Evolutionary conservation across 92 coral and sea anemone species (phyloP).

Genomic region (Zoanthus sociatus): DNA sequence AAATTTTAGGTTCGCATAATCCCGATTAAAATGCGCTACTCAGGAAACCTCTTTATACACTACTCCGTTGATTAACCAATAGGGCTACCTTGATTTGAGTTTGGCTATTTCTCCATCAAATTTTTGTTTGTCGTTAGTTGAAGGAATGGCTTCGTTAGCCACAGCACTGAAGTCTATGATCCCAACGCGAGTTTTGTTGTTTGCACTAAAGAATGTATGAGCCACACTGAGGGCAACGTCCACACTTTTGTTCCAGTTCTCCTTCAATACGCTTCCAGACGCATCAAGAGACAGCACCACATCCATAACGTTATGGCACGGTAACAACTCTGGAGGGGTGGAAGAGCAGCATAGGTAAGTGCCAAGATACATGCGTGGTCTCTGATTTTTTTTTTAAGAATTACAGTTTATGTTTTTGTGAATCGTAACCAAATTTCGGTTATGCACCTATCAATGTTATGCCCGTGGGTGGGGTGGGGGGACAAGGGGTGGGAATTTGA

Average conservation of each 20-base stretch:
- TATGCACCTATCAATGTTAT: too few relatives aligned
- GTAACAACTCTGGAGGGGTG: not conserved
- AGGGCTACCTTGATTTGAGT: constrained; percentile 39
- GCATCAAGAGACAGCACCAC: constrained; percentile 74
- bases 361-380: not conserved
- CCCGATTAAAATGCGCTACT: too few relatives aligned
- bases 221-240: constrained; percentile 60
- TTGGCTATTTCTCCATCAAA: constrained; percentile 24
- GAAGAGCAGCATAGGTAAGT: not conserved
- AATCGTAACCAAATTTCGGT: too few relatives aligned
- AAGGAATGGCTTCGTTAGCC: constrained; percentile 67
- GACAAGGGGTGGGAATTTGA: too few relatives aligned
- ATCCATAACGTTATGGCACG: constrained; percentile 62
- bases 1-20: too few relatives aligned
- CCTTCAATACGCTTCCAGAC: constrained; percentile 72
- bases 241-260: constrained; percentile 74
- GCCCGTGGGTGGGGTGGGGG: too few relatives aligned
- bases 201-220: constrained; percentile 40
- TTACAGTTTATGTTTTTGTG: too few relatives aligned
- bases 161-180: constrained; percentile 75
- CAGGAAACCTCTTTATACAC: too few relatives aligned
- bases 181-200: constrained; percentile 64
- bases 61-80: too few relatives aligned
- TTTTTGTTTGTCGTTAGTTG: constrained; percentile 43
- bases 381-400: not conserved